A percentile compares a stretch with the other conserved stretches of the same genome.
Conservation (phyloP, 2,888 invertebrate species). For the Cynaeus angustus region DNA sequence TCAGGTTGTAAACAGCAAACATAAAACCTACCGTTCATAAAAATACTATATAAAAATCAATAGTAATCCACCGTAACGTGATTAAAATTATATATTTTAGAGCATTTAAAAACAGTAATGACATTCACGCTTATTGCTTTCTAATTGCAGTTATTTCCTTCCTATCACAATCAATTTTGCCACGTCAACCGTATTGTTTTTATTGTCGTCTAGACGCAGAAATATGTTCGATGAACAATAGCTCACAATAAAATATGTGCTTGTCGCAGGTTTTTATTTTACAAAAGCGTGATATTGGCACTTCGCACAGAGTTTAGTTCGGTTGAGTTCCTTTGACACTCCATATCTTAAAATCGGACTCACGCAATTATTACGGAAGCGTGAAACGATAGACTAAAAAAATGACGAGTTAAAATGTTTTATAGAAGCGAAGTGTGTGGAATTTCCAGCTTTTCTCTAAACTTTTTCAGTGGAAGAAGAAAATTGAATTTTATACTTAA, state of each 20-base stretch:
- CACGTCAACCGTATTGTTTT: neutral
- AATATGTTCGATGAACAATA: constrained; percentile 3
- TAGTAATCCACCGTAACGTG: neutral
- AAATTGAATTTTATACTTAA: constrained; percentile 60
- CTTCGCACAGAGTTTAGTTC: constrained; percentile 2
- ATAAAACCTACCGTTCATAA: neutral
- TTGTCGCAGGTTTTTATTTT: neutral
- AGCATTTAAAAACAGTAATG: neutral
- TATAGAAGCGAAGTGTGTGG: constrained; percentile 19
- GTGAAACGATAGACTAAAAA: constrained; percentile 13
- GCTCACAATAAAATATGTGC: constrained; percentile 11
- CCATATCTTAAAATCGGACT: constrained; percentile 4
- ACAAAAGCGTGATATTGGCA: constrained; percentile 11
- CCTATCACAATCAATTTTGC: neutral
- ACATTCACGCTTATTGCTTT: neutral
- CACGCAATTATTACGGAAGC: constrained; percentile 14
- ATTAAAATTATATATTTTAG: neutral
- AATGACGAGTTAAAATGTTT: constrained; percentile 17
- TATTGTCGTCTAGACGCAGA: neutral
- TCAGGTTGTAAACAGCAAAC: neutral
- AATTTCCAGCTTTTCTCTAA: constrained; percentile 43
- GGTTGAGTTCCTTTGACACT: neutral
- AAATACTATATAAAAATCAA: neutral
- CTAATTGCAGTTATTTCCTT: neutral
- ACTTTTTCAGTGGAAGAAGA: constrained; percentile 55